Conservation (phyloP, 2,797 vertebrate genomes). For the Rachycentron canadum region DNA sequence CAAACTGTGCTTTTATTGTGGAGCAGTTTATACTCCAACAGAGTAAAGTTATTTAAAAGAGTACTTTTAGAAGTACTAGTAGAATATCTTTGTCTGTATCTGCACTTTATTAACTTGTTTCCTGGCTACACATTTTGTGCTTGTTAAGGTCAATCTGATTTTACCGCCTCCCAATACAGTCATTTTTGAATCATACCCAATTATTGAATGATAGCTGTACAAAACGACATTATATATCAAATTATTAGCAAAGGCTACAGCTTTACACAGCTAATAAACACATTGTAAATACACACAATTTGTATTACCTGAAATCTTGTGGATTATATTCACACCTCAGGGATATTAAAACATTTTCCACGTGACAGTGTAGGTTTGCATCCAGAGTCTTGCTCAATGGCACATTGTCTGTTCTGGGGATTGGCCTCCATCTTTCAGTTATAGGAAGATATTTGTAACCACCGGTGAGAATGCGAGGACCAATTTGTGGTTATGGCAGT, state of each 20-base stretch:
- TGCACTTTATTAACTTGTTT: too few relatives aligned
- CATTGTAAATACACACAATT: not conserved
- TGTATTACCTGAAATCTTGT: not conserved
- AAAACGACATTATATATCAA: too few relatives aligned
- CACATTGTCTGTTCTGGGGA: not conserved
- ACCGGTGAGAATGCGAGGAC: slow-evolving; percentile 37
- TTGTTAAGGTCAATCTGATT: too few relatives aligned
- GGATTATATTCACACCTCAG: not conserved
- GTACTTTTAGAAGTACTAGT: too few relatives aligned
- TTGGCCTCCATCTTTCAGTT: slow-evolving; percentile 14
- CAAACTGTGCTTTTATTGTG: not conserved
- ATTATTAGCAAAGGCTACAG: too few relatives aligned
- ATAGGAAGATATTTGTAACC: slow-evolving; percentile 41
- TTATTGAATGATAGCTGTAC: too few relatives aligned
- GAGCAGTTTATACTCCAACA: not conserved
- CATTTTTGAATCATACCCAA: too few relatives aligned
- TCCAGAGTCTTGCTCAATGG: slow-evolving; percentile 16
- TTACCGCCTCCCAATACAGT: too few relatives aligned
- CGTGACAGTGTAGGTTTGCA: not conserved
- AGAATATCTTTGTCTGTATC: too few relatives aligned
- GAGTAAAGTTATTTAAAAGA: too few relatives aligned
- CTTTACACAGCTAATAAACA: not conserved
- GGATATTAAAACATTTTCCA: not conserved
- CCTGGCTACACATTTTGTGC: too few relatives aligned
- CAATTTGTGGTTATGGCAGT: slow-evolving; percentile 45